A percentile compares a stretch with the other conserved stretches of the same genome.
phyloP scores from a whole-genome alignment of 2,888 invertebrate species.

The Pseudococcus longispinus region DNA sequence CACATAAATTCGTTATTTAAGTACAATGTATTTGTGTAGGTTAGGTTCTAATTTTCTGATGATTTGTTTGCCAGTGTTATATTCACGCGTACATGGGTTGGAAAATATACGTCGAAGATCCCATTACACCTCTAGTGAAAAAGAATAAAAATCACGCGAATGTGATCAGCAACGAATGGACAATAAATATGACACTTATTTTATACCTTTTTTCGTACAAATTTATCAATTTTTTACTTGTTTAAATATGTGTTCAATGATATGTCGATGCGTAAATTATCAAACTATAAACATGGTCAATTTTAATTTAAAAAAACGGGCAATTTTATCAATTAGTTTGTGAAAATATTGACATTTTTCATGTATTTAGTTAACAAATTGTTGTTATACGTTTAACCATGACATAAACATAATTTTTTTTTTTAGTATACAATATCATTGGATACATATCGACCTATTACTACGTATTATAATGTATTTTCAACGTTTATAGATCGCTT shows the following conservation, averaged over 20 bases:
- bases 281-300: conserved; percentile 31
- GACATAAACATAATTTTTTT: neutral
- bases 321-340: conserved; percentile 41
- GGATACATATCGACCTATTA: conserved; percentile 26
- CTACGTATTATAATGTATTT: neutral
- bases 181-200: conserved; percentile 45
- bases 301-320: conserved; percentile 39
- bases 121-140: neutral
- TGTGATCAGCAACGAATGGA: conserved; percentile 27
- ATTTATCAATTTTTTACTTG: conserved; percentile 40
- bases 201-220: conserved; percentile 43
- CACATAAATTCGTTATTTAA: conserved; percentile 78
- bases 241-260: conserved; percentile 40
- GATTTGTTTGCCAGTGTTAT: conserved; percentile 73
- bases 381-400: neutral
- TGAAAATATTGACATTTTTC: conserved; percentile 29
- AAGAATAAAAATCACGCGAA: conserved; percentile 31
- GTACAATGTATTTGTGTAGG: conserved; percentile 72
- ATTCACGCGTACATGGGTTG: conserved; percentile 91
- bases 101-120: conserved; percentile 82
- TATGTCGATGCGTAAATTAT: conserved; percentile 25
- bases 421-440: conserved; percentile 26
- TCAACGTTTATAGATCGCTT: conserved; percentile 38
- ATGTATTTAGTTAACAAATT: neutral
- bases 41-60: neutral